These are phyloP conservation scores for Epicampocera succincta DNA, from an alignment of 2,888 invertebrate species.

Conservation along the genomic window DNA sequence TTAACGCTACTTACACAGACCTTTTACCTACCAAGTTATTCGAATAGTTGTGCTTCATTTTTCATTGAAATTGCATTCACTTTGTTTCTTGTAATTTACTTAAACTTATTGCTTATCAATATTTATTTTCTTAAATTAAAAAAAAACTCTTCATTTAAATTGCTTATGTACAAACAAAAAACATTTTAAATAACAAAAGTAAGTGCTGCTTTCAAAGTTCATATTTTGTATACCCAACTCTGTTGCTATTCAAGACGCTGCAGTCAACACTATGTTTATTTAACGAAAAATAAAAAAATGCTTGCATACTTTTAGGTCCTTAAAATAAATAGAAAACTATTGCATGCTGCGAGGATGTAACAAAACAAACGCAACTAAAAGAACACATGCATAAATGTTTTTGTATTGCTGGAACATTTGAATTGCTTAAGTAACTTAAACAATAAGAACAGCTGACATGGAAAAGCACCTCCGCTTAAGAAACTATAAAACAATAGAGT, in stretches of 20 bases:
- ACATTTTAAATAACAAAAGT: slow-evolving; percentile 35
- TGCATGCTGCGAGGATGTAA: slow-evolving; percentile 56
- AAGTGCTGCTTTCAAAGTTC: slow-evolving; percentile 47
- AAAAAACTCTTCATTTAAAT: slow-evolving; percentile 62
- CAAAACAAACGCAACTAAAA: slow-evolving; percentile 52
- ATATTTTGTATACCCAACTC: slow-evolving; percentile 25
- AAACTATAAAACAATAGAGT: slow-evolving; percentile 57
- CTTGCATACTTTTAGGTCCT: slow-evolving; percentile 66
- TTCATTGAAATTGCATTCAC: too few species aligned
- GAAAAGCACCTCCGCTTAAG: slow-evolving; percentile 58
- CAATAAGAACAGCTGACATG: slow-evolving; percentile 52
- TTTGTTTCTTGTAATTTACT: slow-evolving; percentile 61
- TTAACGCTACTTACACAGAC: too few species aligned
- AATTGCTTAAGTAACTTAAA: slow-evolving; percentile 22
- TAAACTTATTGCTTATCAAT: slow-evolving; percentile 36
- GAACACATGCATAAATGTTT: slow-evolving; percentile 62
- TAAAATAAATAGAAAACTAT: slow-evolving; percentile 63
- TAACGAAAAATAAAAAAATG: slow-evolving; percentile 48
- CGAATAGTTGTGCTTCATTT: too few species aligned
- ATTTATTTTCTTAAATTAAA: slow-evolving; percentile 28
- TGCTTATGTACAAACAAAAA: slow-evolving; percentile 65
- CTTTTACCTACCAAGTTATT: too few species aligned
- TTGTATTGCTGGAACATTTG: slow-evolving; percentile 41
- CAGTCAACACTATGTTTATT: slow-evolving; percentile 63
- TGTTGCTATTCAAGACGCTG: slow-evolving; percentile 48